These are phyloP conservation scores for Brachylomia viminalis DNA, from an alignment of 2,888 invertebrate species.

Conservation along the genomic window DNA sequence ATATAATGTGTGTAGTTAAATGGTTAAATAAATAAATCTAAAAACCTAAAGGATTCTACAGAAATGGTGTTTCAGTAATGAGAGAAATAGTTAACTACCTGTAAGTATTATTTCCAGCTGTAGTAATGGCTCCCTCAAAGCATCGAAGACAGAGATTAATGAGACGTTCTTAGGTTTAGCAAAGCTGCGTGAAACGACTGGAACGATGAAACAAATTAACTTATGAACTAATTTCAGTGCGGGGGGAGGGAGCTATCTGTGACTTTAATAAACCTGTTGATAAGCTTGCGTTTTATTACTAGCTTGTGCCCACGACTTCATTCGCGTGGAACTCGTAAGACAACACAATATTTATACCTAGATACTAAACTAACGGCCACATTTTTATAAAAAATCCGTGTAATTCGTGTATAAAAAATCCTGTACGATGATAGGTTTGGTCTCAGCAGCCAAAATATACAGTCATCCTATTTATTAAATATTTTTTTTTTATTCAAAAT, in stretches of 20 bases:
- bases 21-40: no score
- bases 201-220: constrained; percentile 53
- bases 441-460: no score
- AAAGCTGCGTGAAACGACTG: constrained; percentile 50
- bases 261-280: constrained; percentile 15
- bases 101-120: neutral
- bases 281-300: constrained; percentile 7
- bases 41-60: neutral
- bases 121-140: constrained; percentile 9
- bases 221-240: constrained; percentile 51
- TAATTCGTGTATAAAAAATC: no score
- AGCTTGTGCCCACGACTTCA: no score
- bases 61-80: neutral
- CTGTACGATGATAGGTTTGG: no score
- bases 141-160: constrained; percentile 60
- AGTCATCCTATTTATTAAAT: no score
- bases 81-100: neutral
- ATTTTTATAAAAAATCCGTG: no score
- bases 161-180: constrained; percentile 23
- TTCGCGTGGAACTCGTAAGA: no score
- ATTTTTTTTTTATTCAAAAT: no score
- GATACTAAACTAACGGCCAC: no score
- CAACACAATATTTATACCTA: no score
- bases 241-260: neutral
- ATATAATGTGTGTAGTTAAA: no score